Evolutionary conservation across 2,113 vertebrate genomes (phyloP).

Genomic region (Melozone crissalis): DNA sequence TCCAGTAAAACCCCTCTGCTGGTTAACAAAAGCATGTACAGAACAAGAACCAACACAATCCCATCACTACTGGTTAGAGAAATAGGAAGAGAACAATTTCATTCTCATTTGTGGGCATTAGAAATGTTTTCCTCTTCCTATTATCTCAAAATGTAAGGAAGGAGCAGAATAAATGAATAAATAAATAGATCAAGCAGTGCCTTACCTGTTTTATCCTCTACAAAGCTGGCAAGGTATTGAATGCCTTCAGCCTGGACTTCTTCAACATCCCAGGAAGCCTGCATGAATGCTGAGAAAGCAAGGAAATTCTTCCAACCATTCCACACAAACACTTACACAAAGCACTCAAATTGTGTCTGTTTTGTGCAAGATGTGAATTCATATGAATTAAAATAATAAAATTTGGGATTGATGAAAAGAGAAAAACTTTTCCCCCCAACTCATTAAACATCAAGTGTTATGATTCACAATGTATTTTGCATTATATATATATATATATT

Average conservation of each 20-base stretch:
- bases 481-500: not conserved
- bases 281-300: slow-evolving; percentile 71
- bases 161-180: not conserved
- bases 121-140: not conserved
- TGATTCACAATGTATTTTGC: not conserved
- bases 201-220: slow-evolving; percentile 66
- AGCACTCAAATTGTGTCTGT: not conserved
- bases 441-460: not conserved
- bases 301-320: not conserved
- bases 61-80: not conserved
- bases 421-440: not conserved
- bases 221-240: slow-evolving; percentile 52
- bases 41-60: not conserved
- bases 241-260: slow-evolving; percentile 67
- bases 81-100: not conserved
- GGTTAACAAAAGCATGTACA: not conserved
- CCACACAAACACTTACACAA: not conserved
- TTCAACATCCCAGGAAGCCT: slow-evolving; percentile 61
- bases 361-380: not conserved
- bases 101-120: not conserved
- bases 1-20: not conserved
- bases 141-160: not conserved
- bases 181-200: not conserved
- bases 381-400: not conserved
- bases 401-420: not conserved